A percentile compares a stretch with the other conserved stretches of the same genome.
phyloP scores from a whole-genome alignment of 2,888 invertebrate species.

The Euzophera pinguis region DNA sequence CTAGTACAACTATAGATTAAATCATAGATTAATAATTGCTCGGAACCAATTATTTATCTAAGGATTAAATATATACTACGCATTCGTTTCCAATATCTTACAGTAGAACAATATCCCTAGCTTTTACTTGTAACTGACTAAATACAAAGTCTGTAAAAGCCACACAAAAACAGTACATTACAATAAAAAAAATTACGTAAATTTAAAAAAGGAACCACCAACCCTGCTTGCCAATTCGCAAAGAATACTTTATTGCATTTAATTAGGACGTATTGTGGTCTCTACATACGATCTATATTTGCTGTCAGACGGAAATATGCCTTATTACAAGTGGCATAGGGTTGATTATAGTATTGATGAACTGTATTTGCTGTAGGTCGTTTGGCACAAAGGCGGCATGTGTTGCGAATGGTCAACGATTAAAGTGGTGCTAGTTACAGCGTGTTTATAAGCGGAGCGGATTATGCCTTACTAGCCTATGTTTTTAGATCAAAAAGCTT shows the following conservation, averaged over 20 bases:
- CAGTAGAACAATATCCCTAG: too few species aligned
- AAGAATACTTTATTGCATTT: constrained; percentile 40
- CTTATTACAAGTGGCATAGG: constrained; percentile 15
- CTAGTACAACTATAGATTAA: too few species aligned
- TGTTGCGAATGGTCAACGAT: constrained; percentile 40
- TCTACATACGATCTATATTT: not conserved
- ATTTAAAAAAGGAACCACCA: constrained; percentile 10
- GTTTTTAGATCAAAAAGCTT: too few species aligned
- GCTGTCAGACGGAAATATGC: constrained; percentile 11
- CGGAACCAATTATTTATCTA: too few species aligned
- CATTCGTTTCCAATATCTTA: too few species aligned
- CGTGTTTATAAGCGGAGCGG: constrained; percentile 19
- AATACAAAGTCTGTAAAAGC: too few species aligned
- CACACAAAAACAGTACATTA: not conserved
- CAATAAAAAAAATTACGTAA: not conserved
- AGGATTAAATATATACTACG: too few species aligned
- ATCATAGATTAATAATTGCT: too few species aligned
- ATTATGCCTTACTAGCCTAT: too few species aligned
- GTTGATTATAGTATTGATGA: constrained; percentile 12
- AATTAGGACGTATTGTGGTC: constrained; percentile 36
- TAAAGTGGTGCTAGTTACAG: constrained; percentile 26
- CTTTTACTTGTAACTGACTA: too few species aligned
- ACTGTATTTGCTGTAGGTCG: constrained; percentile 27
- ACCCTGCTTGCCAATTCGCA: constrained; percentile 26
- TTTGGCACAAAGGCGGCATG: constrained; percentile 42